phyloP scores from a whole-genome alignment of 30 jellyfish, hydroid and myxozoan species.

The Morbakka virulenta region DNA sequence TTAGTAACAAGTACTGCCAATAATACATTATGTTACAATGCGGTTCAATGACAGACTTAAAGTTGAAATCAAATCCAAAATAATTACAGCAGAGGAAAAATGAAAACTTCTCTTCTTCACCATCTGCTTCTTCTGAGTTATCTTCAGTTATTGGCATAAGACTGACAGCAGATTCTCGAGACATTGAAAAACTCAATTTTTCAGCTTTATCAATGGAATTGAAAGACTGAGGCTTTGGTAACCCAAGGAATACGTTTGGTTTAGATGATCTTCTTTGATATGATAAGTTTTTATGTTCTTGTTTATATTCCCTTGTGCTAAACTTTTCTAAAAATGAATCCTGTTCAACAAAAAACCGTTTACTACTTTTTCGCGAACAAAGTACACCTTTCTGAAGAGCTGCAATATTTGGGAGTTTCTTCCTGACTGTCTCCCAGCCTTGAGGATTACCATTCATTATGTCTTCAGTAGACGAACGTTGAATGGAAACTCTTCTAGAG shows the following conservation, averaged over 20 bases:
- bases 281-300: background rate
- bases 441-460: background rate
- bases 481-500: background rate
- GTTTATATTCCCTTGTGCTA: constrained; percentile 56
- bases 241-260: background rate
- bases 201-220: background rate
- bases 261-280: background rate
- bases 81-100: background rate
- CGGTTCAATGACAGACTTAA: constrained; percentile 60
- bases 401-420: constrained; percentile 43
- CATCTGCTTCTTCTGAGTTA: background rate
- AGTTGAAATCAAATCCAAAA: constrained; percentile 4
- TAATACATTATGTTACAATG: constrained; percentile 65
- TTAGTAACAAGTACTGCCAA: constrained; percentile 68
- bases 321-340: constrained; percentile 56
- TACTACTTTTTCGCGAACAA: constrained; percentile 11
- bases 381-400: constrained; percentile 52
- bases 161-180: background rate
- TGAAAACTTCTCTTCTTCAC: background rate
- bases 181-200: background rate
- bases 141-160: constrained; percentile 22
- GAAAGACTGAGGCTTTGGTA: background rate
- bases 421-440: constrained; percentile 52
- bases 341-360: constrained; percentile 43
- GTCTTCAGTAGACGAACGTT: background rate